A percentile compares a stretch with the other conserved stretches of the same genome.
Evolutionary conservation across 2,888 invertebrate genomes (phyloP).

Genomic region (Hirtodrosophila cameraria): DNA sequence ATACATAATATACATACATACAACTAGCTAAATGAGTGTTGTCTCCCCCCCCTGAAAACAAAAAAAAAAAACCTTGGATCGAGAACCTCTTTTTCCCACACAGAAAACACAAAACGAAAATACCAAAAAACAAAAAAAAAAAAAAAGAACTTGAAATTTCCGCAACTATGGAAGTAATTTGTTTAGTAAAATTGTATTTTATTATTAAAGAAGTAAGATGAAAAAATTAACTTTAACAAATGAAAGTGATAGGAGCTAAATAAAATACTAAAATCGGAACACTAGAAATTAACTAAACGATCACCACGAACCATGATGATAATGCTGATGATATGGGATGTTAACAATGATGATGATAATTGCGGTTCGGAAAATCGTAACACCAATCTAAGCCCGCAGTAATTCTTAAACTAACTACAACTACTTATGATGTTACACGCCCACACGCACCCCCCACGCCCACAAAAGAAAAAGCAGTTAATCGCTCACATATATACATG

Average conservation of each 20-base stretch:
- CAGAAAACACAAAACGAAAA: conserved; percentile 4
- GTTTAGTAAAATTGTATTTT: conserved; percentile 72
- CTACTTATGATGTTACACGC: conserved; percentile 29
- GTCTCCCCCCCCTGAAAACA: conserved; percentile 12
- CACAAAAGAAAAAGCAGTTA: not conserved
- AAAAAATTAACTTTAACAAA: conserved; percentile 60
- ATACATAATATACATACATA: conserved; percentile 42
- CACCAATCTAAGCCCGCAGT: conserved; percentile 38
- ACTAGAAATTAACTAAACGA: conserved; percentile 54
- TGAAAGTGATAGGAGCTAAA: conserved; percentile 76
- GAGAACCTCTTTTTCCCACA: conserved; percentile 4
- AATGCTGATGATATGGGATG: conserved; percentile 23
- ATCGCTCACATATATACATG: conserved; percentile 1
- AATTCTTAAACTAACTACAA: conserved; percentile 24
- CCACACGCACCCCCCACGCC: conserved; percentile 2
- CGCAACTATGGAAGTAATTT: conserved; percentile 39
- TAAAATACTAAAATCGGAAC: conserved; percentile 54
- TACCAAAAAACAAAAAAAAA: not conserved
- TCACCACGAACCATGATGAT: conserved; percentile 18
- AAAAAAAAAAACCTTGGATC: conserved; percentile 1
- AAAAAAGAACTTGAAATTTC: conserved; percentile 24
- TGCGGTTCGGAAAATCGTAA: conserved; percentile 50
- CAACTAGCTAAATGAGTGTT: conserved; percentile 41
- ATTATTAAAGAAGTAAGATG: conserved; percentile 40
- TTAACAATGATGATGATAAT: conserved; percentile 25